These are phyloP conservation scores for Eilema griseolum DNA, from an alignment of 2,888 invertebrate genomes.

Conservation along the genomic window DNA sequence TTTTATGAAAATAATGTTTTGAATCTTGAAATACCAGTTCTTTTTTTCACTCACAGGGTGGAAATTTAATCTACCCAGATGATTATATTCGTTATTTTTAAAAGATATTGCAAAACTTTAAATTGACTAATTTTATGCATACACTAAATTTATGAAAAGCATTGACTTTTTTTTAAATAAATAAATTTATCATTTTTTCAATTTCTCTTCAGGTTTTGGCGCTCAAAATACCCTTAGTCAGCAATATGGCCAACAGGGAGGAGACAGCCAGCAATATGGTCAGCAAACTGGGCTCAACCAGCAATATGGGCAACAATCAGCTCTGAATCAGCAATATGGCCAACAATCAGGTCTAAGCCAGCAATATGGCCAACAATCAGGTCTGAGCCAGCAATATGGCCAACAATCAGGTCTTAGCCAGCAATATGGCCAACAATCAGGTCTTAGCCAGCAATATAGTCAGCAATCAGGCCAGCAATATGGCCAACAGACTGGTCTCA, in stretches of 20 bases:
- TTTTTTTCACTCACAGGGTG: too few relatives aligned
- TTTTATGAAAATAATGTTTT: too few relatives aligned
- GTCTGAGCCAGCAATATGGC: background rate
- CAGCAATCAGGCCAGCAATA: background rate
- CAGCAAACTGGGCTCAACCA: background rate
- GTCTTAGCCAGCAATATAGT: slow-evolving; percentile 3
- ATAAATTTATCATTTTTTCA: too few relatives aligned
- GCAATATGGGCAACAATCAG: background rate
- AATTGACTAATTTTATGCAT: too few relatives aligned
- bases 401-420: background rate
- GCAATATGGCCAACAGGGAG: slow-evolving; percentile 5
- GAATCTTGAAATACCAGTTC: too few relatives aligned
- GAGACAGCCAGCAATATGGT: slow-evolving; percentile 8
- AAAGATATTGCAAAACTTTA: too few relatives aligned
- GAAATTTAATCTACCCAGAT: too few relatives aligned
- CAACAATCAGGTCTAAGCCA: background rate
- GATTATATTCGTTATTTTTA: too few relatives aligned
- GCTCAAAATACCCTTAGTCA: slow-evolving; percentile 2
- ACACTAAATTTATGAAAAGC: too few relatives aligned
- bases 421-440: background rate
- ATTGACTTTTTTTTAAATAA: too few relatives aligned
- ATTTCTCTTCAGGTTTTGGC: slow-evolving; percentile 8
- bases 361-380: background rate
- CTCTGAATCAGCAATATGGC: background rate
- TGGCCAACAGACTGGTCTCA: background rate